Conservation (phyloP, 2,113 vertebrate genomes). For the Hippoglossus stenolepis region DNA sequence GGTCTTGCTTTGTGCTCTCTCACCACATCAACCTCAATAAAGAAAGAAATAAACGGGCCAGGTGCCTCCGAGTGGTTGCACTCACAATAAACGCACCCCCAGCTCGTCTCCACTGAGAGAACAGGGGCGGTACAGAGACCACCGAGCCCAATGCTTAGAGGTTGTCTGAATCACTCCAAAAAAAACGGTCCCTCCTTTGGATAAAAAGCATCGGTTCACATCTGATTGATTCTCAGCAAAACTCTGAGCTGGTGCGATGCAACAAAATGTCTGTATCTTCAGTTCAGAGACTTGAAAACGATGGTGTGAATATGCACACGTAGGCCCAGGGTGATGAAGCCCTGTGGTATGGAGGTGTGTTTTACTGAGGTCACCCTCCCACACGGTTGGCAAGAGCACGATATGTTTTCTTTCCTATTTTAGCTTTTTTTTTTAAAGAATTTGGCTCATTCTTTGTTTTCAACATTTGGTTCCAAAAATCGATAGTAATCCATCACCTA, state of each 20-base stretch:
- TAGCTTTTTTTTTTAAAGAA: conserved; percentile 32
- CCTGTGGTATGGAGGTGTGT: conserved; percentile 56
- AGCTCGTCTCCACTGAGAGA: conserved; percentile 41
- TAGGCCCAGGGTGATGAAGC: conserved; percentile 51
- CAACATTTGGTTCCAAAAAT: conserved; percentile 54
- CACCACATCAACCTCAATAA: conserved; percentile 78
- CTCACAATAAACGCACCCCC: conserved; percentile 78
- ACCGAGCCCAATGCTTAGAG: conserved; percentile 78
- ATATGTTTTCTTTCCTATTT: conserved; percentile 2
- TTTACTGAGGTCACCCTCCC: conserved; percentile 53
- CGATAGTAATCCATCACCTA: conserved; percentile 9
- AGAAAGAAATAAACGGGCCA: conserved; percentile 85
- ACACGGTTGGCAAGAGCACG: conserved; percentile 57
- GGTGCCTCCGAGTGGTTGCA: conserved; percentile 78
- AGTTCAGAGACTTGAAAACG: conserved; percentile 57
- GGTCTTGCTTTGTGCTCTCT: conserved; percentile 68
- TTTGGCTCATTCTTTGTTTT: conserved; percentile 51
- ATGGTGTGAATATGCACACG: conserved; percentile 45
- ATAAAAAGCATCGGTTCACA: conserved; percentile 73
- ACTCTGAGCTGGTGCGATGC: conserved; percentile 52
- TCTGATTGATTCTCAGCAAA: conserved; percentile 61
- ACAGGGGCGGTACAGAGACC: conserved; percentile 68
- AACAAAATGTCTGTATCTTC: conserved; percentile 59
- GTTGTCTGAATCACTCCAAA: conserved; percentile 65
- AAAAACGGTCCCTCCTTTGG: conserved; percentile 47